Evolutionary conservation across 2,113 vertebrate species (phyloP).

Genomic region (Scortum barcoo): DNA sequence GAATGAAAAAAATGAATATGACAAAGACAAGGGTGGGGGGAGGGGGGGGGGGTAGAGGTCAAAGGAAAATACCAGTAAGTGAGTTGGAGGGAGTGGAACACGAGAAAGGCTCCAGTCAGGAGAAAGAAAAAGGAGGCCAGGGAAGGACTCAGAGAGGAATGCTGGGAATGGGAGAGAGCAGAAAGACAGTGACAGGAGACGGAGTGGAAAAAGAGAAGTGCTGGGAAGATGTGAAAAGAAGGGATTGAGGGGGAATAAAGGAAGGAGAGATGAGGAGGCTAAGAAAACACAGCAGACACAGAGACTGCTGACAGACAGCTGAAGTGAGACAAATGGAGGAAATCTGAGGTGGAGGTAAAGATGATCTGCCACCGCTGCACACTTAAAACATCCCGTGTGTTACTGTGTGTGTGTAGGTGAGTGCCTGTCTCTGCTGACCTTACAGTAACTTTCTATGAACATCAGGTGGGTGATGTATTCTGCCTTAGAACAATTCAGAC

Average conservation of each 20-base stretch:
- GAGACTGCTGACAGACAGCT: constrained; percentile 54
- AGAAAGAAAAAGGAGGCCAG: constrained; percentile 54
- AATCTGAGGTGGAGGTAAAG: constrained; percentile 46
- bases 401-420: neutral
- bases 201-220: constrained; percentile 48
- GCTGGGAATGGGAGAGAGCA: constrained; percentile 68
- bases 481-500: neutral
- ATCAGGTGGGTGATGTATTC: neutral
- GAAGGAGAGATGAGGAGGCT: constrained; percentile 13
- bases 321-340: constrained; percentile 53
- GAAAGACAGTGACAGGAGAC: constrained; percentile 66
- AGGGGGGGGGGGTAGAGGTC: constrained; percentile 47
- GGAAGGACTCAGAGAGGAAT: constrained; percentile 64
- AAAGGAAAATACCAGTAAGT: constrained; percentile 67
- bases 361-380: neutral
- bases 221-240: constrained; percentile 51
- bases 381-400: neutral
- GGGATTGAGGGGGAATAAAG: constrained; percentile 47
- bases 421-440: neutral
- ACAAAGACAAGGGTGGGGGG: neutral
- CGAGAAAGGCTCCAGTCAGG: constrained; percentile 53
- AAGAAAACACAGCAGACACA: constrained; percentile 57
- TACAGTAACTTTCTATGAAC: neutral
- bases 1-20: constrained; percentile 13
- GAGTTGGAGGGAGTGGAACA: constrained; percentile 51